Conservation (phyloP, 2,113 vertebrate species). For the Prinia subflava region DNA sequence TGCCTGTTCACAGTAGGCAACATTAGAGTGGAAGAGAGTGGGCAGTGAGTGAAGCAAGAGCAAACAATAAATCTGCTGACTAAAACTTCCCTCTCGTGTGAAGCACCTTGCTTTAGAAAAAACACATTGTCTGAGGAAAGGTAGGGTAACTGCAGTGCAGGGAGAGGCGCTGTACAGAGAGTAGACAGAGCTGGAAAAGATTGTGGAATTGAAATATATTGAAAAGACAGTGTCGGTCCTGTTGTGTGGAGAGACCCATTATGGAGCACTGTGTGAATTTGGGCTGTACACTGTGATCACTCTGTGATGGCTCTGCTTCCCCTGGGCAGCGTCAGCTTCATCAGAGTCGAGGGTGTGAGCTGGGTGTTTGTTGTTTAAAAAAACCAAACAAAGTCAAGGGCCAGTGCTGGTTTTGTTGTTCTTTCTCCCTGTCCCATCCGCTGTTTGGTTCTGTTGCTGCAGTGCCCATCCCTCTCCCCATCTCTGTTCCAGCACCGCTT, state of each 20-base stretch:
- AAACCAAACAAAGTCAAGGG: not conserved
- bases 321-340: not conserved
- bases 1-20: not conserved
- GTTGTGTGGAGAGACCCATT: not conserved
- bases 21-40: not conserved
- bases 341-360: fast-evolving
- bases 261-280: not conserved
- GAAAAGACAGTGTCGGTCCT: not conserved
- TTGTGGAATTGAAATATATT: not conserved
- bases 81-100: not conserved
- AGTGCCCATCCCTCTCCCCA: not conserved
- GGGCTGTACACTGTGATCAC: not conserved
- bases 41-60: not conserved
- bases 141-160: not conserved
- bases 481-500: not conserved
- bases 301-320: not conserved
- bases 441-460: not conserved
- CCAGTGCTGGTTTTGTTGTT: not conserved
- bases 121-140: not conserved
- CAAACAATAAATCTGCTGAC: not conserved
- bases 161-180: not conserved
- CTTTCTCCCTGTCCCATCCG: not conserved
- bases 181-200: not conserved
- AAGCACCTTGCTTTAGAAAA: not conserved
- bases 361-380: not conserved